phyloP scores from a whole-genome alignment of 2,113 vertebrate species.

The Cyrtonyx montezumae region DNA sequence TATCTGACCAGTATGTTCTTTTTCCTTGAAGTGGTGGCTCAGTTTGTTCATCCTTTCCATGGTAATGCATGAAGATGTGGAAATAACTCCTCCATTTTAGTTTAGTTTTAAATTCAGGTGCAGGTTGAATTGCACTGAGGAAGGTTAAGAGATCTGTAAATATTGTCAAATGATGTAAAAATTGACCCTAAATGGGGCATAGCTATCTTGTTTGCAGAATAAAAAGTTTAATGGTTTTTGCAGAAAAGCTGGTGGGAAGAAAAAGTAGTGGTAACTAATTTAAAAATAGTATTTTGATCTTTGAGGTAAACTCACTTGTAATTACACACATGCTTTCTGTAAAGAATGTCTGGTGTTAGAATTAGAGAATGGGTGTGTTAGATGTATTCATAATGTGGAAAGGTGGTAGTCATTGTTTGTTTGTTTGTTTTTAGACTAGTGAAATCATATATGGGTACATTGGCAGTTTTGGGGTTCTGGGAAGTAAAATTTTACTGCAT shows the following conservation, averaged over 20 bases:
- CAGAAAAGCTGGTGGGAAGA: not conserved
- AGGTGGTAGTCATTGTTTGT: not conserved
- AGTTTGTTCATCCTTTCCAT: not conserved
- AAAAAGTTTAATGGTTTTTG: rapidly evolving
- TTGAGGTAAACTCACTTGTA: not conserved
- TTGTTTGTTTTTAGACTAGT: not conserved
- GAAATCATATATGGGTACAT: not conserved
- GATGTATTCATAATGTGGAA: not conserved
- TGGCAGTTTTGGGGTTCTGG: not conserved
- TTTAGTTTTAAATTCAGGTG: not conserved
- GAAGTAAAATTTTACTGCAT: not conserved
- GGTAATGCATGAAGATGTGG: not conserved
- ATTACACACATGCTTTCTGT: not conserved
- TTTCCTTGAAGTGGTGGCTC: not conserved
- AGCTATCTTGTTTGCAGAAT: not conserved
- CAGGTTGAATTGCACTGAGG: not conserved
- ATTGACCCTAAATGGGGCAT: not conserved
- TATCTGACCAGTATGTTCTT: not conserved
- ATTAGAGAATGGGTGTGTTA: not conserved
- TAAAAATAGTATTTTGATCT: not conserved
- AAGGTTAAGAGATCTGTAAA: not conserved
- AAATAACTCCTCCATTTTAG: not conserved
- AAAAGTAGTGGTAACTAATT: not conserved
- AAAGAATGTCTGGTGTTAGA: not conserved
- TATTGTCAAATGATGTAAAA: not conserved